Evolutionary conservation across 1,140 invertebrate genomes (phyloP), one percentile per base, ranked within the genome.

Genomic region (Macrocentrus cingulum): DNA sequence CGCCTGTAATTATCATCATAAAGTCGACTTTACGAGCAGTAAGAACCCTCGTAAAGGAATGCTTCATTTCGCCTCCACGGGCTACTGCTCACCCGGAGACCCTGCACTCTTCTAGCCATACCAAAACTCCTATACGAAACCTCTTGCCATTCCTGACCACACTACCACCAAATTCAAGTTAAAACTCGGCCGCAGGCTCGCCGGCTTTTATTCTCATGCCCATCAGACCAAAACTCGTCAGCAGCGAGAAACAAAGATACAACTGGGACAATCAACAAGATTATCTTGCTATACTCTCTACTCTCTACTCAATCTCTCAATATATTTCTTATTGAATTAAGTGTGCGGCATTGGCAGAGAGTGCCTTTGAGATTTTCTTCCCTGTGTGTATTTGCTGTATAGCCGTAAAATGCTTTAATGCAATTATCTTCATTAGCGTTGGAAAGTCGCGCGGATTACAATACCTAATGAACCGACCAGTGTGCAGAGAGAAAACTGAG

Each of bases 1-100:
- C 74, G 58, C 72, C 75, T 80, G 77, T 83, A 83, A 83, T 83
- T 83, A 82, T 83, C 81, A 83, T 82, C 81, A 81, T 82, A 83
- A 82, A 83, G 80, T 82, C 81, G 80, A 81, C 75, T 82, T 83
- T 83, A 83, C 81, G 81, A 82, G 79, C 81, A 76, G 79, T 79
- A 81, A 79, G 76, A 77, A 79, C 73, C 73, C 76, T 80, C 80
- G 80, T 82, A 82, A 82, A 82, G 80, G 80, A 83, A 82, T 82
- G 80, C 81, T 81, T 82, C 81, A 82, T 83, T 83, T 82, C 77
- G 73, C 63, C 61, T 62, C 63, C 66, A 61, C 46, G 53, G 56
- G 68, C 66, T 63, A 61, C 64, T 48, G 57, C 58, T 55, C 58
- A 15, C 36, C 36, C 36, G 45, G 54, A 39, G 20, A 25, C 50